Evolutionary conservation across 2,113 vertebrate genomes (phyloP), one percentile per base, ranked within the genome.

Genomic region (Megaceryle torquata): DNA sequence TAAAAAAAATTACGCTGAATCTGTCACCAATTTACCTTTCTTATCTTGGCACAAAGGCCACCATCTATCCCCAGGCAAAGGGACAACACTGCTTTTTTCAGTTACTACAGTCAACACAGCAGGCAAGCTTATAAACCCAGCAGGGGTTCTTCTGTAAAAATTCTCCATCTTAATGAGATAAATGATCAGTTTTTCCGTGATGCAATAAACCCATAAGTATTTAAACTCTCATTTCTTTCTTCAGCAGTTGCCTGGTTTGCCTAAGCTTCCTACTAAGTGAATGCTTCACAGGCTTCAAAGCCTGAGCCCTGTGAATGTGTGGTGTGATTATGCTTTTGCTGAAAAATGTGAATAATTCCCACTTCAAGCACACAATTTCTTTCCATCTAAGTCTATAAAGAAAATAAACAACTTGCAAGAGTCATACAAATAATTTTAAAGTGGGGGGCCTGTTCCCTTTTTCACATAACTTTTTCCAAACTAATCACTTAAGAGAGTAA

Each of bases 351-450:
- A 44, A 48, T 92, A 92, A 95, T 95, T 96, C 91, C 82, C 92
- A 96, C 84, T 94, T 95, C 93, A 96, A 96, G 93, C 60, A 68
- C 82, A 90, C 78, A 89, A 93, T 97, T 94, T 89, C 88, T 92
- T 96, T 97, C 83, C 82, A 94, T 88, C 88, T 92, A 68, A 94
- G 90, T 96, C 92, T 91, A 86, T 88, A 84, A 95, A 70, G 86
- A 96, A 97, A 97, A 96, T 95, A 97, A 96, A 95, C 86, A 95
- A 63, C 96, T 96, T 96, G 39, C 74, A 91, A 93, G 61, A 95
- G 84, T 81, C 91, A 78, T 96, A 57, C 72, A 90, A 93, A 96
- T 96, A 93, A 90, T 57, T 93, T 93, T 80, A 94, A 93, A 96
- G 88, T 85, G 88, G 61, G 67, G 46, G 44, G 76, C 69, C 88